Conservation (phyloP, 1,140 invertebrate species). For the Holcopasites calliopsidis region DNA sequence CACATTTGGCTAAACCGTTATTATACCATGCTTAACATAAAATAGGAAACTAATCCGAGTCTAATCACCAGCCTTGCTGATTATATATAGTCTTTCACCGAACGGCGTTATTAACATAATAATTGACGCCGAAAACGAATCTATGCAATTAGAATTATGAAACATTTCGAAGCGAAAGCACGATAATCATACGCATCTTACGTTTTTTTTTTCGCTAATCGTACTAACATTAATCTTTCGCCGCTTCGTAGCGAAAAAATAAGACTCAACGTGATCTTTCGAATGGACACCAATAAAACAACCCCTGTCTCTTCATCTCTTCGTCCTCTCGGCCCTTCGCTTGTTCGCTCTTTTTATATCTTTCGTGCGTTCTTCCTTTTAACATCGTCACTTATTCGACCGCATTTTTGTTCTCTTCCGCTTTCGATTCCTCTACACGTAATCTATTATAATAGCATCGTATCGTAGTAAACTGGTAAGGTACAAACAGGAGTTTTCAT, state of each 20-base stretch:
- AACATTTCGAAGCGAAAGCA: slow-evolving; percentile 58
- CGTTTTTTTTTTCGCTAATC: slow-evolving; percentile 49
- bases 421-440: slow-evolving; percentile 47
- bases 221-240: slow-evolving; percentile 59
- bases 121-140: slow-evolving; percentile 29
- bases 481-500: slow-evolving; percentile 72
- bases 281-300: slow-evolving; percentile 27
- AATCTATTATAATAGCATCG: slow-evolving; percentile 59
- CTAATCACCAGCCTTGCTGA: slow-evolving; percentile 51
- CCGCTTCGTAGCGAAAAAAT: slow-evolving; percentile 32
- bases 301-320: slow-evolving; percentile 22
- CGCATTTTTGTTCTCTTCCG: not conserved
- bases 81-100: slow-evolving; percentile 39
- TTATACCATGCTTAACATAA: slow-evolving; percentile 64
- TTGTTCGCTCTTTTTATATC: not conserved
- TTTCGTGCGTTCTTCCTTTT: slow-evolving; percentile 2
- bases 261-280: slow-evolving; percentile 15
- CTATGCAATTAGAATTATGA: slow-evolving; percentile 43
- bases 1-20: slow-evolving; percentile 68
- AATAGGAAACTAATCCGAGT: slow-evolving; percentile 65
- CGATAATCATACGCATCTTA: slow-evolving; percentile 31
- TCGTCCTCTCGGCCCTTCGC: not conserved
- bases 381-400: not conserved
- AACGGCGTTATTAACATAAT: slow-evolving; percentile 18
- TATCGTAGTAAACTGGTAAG: slow-evolving; percentile 69